Evolutionary conservation across 2,888 invertebrate species (phyloP).

Genomic region (Coremacera marginata): DNA sequence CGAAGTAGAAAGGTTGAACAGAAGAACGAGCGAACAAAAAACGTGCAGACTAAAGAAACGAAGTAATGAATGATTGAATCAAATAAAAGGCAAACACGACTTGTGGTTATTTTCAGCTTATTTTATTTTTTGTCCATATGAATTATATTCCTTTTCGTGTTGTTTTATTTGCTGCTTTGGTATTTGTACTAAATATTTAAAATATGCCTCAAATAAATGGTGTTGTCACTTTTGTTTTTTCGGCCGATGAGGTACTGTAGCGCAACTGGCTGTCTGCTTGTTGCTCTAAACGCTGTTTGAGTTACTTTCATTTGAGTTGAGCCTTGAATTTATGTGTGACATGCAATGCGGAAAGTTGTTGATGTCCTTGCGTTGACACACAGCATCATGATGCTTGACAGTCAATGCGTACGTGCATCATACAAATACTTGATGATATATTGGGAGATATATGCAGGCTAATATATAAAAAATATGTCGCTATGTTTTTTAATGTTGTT

Average conservation of each 20-base stretch:
- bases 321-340: not conserved
- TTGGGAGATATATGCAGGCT: not conserved
- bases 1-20: no score
- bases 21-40: not conserved
- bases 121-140: not conserved
- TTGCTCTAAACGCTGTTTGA: not conserved
- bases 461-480: not conserved
- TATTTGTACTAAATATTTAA: not conserved
- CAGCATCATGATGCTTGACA: not conserved
- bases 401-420: not conserved
- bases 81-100: not conserved
- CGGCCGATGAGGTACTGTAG: not conserved
- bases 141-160: not conserved
- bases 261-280: not conserved
- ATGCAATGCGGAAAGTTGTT: not conserved
- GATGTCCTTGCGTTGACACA: constrained; percentile 7
- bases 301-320: not conserved
- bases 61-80: constrained; percentile 14
- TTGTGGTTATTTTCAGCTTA: not conserved
- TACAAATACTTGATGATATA: not conserved
- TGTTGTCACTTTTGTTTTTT: not conserved
- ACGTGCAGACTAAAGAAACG: not conserved
- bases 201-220: not conserved
- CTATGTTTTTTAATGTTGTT: not conserved
- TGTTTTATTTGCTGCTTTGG: not conserved